Evolutionary conservation across 2,888 invertebrate species (phyloP).

Genomic region (Volucella inflata): DNA sequence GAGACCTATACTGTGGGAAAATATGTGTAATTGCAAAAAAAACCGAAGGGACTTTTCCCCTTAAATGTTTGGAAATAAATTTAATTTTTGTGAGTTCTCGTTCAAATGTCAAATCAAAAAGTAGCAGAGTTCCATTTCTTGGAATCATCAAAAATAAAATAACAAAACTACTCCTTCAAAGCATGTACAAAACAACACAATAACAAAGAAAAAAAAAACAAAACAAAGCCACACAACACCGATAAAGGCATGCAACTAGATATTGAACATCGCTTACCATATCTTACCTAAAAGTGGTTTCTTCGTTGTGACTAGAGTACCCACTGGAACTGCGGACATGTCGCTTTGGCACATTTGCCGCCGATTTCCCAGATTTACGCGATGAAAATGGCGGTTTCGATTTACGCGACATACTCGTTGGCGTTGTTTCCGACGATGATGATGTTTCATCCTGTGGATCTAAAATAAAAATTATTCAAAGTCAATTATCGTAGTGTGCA

Average conservation of each 20-base stretch:
- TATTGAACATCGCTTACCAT: constrained; percentile 73
- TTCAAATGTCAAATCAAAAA: neutral
- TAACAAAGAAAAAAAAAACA: neutral
- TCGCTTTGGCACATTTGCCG: constrained; percentile 86
- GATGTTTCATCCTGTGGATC: constrained; percentile 91
- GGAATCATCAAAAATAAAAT: neutral
- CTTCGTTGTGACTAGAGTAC: constrained; percentile 93
- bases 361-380: constrained; percentile 87
- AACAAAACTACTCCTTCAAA: neutral
- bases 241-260: constrained; percentile 70
- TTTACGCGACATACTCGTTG: constrained; percentile 88
- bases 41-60: too few species aligned
- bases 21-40: too few species aligned
- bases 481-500: neutral
- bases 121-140: neutral
- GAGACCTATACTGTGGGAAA: too few species aligned
- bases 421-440: constrained; percentile 91
- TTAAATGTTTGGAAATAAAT: too few species aligned
- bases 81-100: neutral
- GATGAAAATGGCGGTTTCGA: constrained; percentile 89
- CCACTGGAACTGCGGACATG: constrained; percentile 92
- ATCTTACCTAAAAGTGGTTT: constrained; percentile 91
- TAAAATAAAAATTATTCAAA: constrained; percentile 76
- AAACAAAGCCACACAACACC: constrained; percentile 48
- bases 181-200: neutral